Evolutionary conservation across 2,797 vertebrate genomes (phyloP).

Genomic region (Chromis chromis): DNA sequence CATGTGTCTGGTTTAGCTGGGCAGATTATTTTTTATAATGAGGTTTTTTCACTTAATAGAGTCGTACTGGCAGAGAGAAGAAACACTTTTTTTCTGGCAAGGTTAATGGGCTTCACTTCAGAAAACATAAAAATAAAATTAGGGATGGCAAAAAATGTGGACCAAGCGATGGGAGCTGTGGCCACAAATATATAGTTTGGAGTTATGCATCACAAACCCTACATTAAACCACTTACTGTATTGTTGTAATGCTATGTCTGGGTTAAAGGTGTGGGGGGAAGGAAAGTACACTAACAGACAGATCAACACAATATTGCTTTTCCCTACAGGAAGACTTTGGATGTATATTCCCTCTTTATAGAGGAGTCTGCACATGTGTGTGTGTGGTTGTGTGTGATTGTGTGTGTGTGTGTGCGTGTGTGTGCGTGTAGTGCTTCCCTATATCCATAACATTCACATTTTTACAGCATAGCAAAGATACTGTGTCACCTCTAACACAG

Average conservation of each 20-base stretch:
- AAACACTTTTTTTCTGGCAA: neutral
- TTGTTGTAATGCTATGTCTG: constrained; percentile 15
- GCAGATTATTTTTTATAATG: constrained; percentile 1
- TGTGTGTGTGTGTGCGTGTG: constrained; percentile 23
- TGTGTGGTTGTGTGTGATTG: constrained; percentile 3
- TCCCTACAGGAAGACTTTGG: constrained; percentile 68
- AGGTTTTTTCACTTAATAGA: neutral
- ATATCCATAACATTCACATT: constrained; percentile 63
- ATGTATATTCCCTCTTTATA: constrained; percentile 48
- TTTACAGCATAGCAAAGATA: constrained; percentile 52
- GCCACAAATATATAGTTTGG: constrained; percentile 21
- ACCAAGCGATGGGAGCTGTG: neutral
- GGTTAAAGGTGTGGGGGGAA: constrained; percentile 18
- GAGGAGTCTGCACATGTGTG: constrained; percentile 35
- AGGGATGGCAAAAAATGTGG: neutral
- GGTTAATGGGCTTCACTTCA: constrained; percentile 6
- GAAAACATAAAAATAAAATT: constrained; percentile 19
- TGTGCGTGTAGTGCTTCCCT: constrained; percentile 34
- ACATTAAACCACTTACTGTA: constrained; percentile 33
- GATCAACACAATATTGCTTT: constrained; percentile 67
- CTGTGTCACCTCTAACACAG: constrained; percentile 35
- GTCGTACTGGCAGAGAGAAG: neutral
- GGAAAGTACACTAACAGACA: constrained; percentile 39
- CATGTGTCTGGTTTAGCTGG: constrained; percentile 1
- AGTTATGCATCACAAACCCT: constrained; percentile 47